phyloP scores from a whole-genome alignment of 2,797 vertebrate genomes.

The Neosilurus mollespiculum region DNA sequence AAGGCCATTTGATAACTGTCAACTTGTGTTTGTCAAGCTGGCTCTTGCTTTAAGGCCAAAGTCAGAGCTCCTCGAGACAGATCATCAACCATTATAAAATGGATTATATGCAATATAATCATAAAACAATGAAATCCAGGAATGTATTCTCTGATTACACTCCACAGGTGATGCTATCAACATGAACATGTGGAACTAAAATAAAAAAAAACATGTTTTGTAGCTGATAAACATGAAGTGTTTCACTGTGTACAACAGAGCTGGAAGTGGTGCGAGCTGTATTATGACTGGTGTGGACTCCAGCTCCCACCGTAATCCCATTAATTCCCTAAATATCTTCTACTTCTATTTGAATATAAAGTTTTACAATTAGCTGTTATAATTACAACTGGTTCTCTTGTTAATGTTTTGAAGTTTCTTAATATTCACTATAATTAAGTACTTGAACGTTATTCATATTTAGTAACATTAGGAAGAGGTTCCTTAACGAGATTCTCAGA shows the following conservation, averaged over 20 bases:
- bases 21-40: too few species aligned
- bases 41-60: too few species aligned
- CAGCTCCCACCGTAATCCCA: not conserved
- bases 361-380: not conserved
- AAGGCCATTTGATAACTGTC: too few species aligned
- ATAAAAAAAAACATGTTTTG: not conserved
- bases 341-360: not conserved
- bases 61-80: too few species aligned
- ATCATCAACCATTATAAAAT: too few species aligned
- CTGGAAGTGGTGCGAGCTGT: not conserved
- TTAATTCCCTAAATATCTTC: not conserved
- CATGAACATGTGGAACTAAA: not conserved
- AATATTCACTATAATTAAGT: not conserved
- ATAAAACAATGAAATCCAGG: too few species aligned
- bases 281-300: not conserved
- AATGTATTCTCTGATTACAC: too few species aligned
- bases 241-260: not conserved
- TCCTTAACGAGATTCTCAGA: not conserved
- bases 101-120: too few species aligned
- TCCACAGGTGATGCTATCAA: not conserved
- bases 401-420: not conserved
- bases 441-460: conserved; percentile 1
- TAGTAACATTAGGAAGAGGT: not conserved
- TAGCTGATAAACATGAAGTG: not conserved
- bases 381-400: not conserved